A percentile compares a stretch with the other conserved stretches of the same genome.
Conservation (phyloP, 2,113 vertebrate species). For the Cryptomyrus ogoouensis region DNA sequence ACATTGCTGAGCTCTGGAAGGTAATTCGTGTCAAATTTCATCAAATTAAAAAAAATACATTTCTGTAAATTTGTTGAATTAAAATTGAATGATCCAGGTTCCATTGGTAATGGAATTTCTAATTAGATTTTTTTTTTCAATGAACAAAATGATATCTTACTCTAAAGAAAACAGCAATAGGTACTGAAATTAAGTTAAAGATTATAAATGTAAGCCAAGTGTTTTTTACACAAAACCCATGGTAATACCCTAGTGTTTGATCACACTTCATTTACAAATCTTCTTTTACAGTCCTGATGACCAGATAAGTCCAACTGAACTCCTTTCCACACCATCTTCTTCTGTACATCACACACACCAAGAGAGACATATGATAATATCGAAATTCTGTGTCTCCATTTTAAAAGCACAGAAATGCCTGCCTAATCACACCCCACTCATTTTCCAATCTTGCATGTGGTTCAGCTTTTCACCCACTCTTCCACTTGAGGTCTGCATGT, state of each 20-base stretch:
- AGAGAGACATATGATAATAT: slow-evolving; percentile 1
- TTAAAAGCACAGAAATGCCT: slow-evolving; percentile 41
- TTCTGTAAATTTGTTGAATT: neutral
- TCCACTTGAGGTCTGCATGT: slow-evolving; percentile 82
- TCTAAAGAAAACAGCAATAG: neutral
- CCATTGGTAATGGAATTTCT: neutral
- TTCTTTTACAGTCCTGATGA: neutral
- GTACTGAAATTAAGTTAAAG: neutral
- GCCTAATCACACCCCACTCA: slow-evolving; percentile 73
- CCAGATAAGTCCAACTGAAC: neutral
- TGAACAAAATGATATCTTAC: neutral
- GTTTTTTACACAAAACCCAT: neutral
- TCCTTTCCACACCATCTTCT: neutral
- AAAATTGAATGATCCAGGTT: neutral
- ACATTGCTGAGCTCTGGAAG: neutral
- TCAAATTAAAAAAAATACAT: neutral
- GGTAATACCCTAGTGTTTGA: neutral
- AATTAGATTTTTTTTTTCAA: neutral
- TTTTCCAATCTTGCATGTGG: slow-evolving; percentile 82
- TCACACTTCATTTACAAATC: neutral
- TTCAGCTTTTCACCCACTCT: slow-evolving; percentile 97
- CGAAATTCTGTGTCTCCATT: slow-evolving; percentile 32
- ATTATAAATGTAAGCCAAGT: neutral
- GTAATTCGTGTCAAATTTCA: neutral
- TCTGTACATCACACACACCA: neutral